These are phyloP conservation scores for Ophion obscuratus DNA, from an alignment of 2,888 invertebrate genomes.

Conservation along the genomic window DNA sequence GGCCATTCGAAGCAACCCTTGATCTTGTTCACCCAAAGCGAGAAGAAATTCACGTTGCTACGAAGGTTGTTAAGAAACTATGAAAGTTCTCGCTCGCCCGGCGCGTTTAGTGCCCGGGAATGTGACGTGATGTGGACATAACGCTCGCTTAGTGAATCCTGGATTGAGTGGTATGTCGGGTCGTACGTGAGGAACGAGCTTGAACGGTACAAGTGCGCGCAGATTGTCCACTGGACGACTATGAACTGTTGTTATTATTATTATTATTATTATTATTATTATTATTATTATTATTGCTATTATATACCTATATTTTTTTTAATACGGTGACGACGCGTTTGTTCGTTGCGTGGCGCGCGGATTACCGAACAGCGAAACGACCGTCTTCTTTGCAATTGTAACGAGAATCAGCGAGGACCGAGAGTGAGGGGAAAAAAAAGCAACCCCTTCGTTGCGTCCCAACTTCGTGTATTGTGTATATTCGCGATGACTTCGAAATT, in stretches of 20 bases:
- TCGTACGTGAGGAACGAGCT: slow-evolving; percentile 11
- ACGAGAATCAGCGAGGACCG: slow-evolving; percentile 27
- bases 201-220: slow-evolving; percentile 21
- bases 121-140: slow-evolving; percentile 5
- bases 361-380: slow-evolving; percentile 31
- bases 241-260: slow-evolving; percentile 14
- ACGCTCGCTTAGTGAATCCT: slow-evolving; percentile 7
- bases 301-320: background rate
- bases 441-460: background rate
- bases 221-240: background rate
- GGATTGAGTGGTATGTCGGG: background rate
- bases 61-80: background rate
- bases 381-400: slow-evolving; percentile 8
- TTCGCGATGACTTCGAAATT: background rate
- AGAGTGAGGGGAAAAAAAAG: background rate
- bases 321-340: slow-evolving; percentile 6
- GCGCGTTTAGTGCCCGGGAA: background rate
- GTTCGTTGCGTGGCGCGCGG: slow-evolving; percentile 10
- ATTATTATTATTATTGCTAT: background rate
- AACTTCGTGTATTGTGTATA: background rate
- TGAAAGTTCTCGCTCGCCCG: slow-evolving; percentile 6
- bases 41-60: background rate
- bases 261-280: background rate
- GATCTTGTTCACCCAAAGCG: background rate
- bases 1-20: background rate